A percentile compares a stretch with the other conserved stretches of the same genome.
Evolutionary conservation across 2,797 vertebrate species (phyloP).

Genomic region (Acanthurus leucopareius): DNA sequence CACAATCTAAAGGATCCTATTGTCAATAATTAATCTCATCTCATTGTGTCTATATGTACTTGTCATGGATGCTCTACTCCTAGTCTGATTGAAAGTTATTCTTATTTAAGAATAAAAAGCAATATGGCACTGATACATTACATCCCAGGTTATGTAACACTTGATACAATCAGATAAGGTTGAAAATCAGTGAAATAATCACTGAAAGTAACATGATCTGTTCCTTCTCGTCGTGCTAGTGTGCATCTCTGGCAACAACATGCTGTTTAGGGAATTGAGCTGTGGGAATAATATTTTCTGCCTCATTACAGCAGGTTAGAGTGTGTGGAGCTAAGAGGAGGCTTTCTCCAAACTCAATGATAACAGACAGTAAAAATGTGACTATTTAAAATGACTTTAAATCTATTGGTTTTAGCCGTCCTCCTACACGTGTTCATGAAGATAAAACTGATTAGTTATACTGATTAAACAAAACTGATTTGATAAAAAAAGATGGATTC

Average conservation of each 20-base stretch:
- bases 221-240: constrained; percentile 4
- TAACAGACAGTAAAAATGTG: too few relatives aligned
- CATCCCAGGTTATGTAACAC: too few relatives aligned
- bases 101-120: neutral
- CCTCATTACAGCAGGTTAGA: constrained; percentile 25
- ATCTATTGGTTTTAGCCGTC: too few relatives aligned
- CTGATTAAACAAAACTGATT: too few relatives aligned
- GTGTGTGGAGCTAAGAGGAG: too few relatives aligned
- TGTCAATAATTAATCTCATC: neutral
- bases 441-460: too few relatives aligned
- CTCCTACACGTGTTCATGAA: too few relatives aligned
- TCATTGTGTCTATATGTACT: neutral
- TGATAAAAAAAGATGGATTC: too few relatives aligned
- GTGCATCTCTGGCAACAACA: constrained; percentile 28
- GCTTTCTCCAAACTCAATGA: too few relatives aligned
- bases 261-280: constrained; percentile 36
- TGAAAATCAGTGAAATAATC: neutral
- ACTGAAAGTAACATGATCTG: neutral
- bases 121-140: rapidly evolving
- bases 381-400: too few relatives aligned
- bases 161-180: too few relatives aligned
- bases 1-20: neutral
- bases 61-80: neutral
- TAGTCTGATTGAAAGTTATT: neutral
- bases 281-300: constrained; percentile 24